These are phyloP conservation scores for Accipiter virgatus DNA, from an alignment of 2,113 vertebrate genomes.

Conservation along the genomic window DNA sequence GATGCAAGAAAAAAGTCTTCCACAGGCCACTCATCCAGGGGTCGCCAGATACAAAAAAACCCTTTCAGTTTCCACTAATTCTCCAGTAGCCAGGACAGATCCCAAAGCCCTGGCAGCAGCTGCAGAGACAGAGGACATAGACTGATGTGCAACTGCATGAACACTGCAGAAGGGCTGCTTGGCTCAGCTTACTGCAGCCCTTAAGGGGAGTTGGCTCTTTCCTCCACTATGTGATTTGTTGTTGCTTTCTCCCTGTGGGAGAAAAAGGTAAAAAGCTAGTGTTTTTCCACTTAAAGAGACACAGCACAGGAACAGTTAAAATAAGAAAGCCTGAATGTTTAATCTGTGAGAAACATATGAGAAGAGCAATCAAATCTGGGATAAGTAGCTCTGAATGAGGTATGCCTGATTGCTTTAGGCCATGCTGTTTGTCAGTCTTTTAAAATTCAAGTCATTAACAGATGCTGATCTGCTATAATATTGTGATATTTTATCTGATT, in stretches of 20 bases:
- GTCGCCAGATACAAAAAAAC: background rate
- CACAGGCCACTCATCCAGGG: too few species aligned
- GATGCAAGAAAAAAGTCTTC: background rate
- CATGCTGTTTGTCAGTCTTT: constrained; percentile 80
- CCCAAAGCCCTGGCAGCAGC: background rate
- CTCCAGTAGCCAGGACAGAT: background rate
- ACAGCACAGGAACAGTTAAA: constrained; percentile 73
- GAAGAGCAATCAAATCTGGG: constrained; percentile 74
- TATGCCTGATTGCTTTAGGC: constrained; percentile 76
- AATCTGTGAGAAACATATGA: constrained; percentile 75
- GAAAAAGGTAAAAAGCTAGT: background rate
- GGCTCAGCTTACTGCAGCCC: background rate
- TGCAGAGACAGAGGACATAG: background rate
- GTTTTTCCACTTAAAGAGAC: constrained; percentile 24
- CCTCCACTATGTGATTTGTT: background rate
- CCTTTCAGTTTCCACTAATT: background rate
- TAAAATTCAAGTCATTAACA: constrained; percentile 82
- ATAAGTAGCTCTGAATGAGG: constrained; percentile 73
- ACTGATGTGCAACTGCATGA: background rate
- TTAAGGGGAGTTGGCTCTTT: background rate
- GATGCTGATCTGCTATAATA: constrained; percentile 87
- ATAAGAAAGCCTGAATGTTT: constrained; percentile 69
- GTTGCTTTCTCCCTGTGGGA: background rate
- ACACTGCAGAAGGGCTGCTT: background rate
- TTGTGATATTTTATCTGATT: constrained; percentile 90